Evolutionary conservation across 1,140 invertebrate species (phyloP), one percentile per base, ranked within the genome.

Genomic region (Lepidotrigona ventralis): DNA sequence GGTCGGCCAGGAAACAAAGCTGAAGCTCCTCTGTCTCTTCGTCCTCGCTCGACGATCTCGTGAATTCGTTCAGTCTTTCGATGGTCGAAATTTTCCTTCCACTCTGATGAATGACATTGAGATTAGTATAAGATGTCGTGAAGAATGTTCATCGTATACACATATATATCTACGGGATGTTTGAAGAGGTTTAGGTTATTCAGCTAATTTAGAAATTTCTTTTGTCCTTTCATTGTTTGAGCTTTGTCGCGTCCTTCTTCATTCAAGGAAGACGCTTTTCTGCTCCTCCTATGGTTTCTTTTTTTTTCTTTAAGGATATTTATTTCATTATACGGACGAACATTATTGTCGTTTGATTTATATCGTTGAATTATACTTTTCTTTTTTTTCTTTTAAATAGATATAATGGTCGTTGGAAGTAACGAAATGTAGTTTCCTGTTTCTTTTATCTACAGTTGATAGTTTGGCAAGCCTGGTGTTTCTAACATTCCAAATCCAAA

Each of bases 1-100:
- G 92, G 92, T 91, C 91, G 77, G 14, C 21, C 29, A 74, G 33
- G 83, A 83, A 82, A 91, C 88, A 90, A 91, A 91, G 72, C 63
- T 8, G 56, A 17, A 17, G n/a, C 12, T 71, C 70, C 53, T 81
- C 53, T 79, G 69, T 73, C 60, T 83, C 33, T 56, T 86, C 66
- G 33, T 54, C 63, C 74, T 46, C 54, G 64, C 69, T 6, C n/a
- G 77, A 68, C 33, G 53, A 85, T 56, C 75, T 88, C 78, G 86
- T 88, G 82, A 77, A 87, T 63, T 68, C 46, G 21, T 80, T 23
- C 2, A 26, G 68, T 15, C n/a, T 8, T n/a, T 51, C 26, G 72
- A 29, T 54, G 46, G 29, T 68, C 73, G 73, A 75, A 75, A 75
- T 60, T 39, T 60, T 33, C 73, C 33, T 60, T 60, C 29, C 72